A percentile compares a stretch with the other conserved stretches of the same genome.
These are phyloP conservation scores for Drosophila sucinea DNA, from an alignment of 1,140 invertebrate genomes.

Conservation along the genomic window DNA sequence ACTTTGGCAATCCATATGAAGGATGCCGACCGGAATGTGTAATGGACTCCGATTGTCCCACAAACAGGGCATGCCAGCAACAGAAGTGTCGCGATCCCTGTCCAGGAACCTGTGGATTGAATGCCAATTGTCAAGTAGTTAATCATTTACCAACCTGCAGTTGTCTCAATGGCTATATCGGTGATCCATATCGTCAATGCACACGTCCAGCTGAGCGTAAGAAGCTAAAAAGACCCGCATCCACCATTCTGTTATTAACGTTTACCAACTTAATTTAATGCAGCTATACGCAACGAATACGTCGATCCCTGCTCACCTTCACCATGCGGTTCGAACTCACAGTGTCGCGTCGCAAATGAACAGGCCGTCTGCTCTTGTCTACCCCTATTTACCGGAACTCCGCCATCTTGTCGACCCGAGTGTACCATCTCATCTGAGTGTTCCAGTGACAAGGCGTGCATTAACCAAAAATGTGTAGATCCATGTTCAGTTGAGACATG, in stretches of 20 bases:
- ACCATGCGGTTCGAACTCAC: conserved; percentile 87
- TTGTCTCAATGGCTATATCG: conserved; percentile 87
- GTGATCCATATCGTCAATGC: conserved; percentile 87
- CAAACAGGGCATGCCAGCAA: conserved; percentile 88
- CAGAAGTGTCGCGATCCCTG: conserved; percentile 90
- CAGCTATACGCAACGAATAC: conserved; percentile 77
- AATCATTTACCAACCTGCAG: conserved; percentile 89
- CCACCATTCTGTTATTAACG: conserved; percentile 68
- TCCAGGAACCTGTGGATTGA: conserved; percentile 88
- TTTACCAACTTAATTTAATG: conserved; percentile 64
- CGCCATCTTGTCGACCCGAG: conserved; percentile 87
- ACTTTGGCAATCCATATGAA: conserved; percentile 91
- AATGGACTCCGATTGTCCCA: conserved; percentile 87
- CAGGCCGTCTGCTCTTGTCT: conserved; percentile 87
- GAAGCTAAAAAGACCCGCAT: neutral
- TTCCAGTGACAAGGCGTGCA: conserved; percentile 86
- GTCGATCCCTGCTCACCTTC: conserved; percentile 87
- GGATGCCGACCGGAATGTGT: conserved; percentile 88
- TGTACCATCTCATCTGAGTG: conserved; percentile 88
- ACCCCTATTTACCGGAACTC: conserved; percentile 85
- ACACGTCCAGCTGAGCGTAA: conserved; percentile 76
- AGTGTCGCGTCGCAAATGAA: conserved; percentile 86
- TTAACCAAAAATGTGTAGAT: conserved; percentile 88
- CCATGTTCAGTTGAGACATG: conserved; percentile 88
- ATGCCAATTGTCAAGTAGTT: conserved; percentile 89